Evolutionary conservation across 2,797 vertebrate genomes (phyloP), one percentile per base, ranked within the genome.

Genomic region (Rhyacichthys aspro): DNA sequence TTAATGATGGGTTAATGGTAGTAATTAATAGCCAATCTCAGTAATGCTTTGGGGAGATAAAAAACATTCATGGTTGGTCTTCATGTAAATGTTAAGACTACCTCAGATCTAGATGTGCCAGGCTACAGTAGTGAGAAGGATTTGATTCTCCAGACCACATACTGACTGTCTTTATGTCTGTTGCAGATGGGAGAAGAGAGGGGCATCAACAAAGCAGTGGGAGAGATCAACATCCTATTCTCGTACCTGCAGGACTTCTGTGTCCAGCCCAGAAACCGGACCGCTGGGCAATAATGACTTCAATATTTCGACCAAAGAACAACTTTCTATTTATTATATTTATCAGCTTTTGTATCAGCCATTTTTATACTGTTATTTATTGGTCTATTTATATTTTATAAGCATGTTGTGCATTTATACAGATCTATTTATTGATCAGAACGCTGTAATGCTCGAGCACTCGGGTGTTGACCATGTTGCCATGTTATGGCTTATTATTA

Each of bases 201-300:
- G 1, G 82, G 82, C 0, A 37, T 86, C 0, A 78, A 18, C 61
- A 90, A 90, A 32, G 89, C 89, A 0, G 11, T 87, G 11, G 72
- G 86, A 16, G 89, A 90, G 63, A 63, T 86, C 38, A 72, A 86
- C 70, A 89, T 90, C 72, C 68, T 90, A 1, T 90, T 82, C 59
- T 55, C 64, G 0, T 81, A 79, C 66, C 80, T 90, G 62, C 72
- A 82, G 33, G 85, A 87, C n/a, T 85, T 43, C 76, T 90, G 88
- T 55, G 1, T 82, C 19, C 14, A 63, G 15, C 5, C 52, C 0
- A 43, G 4, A 0, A 75, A 64, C 50, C 1, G 19, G 48, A 55
- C 32, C 0, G 4, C 28, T 19, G 2, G 16, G 6, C 36, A 5
- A 12, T 42, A 32, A 69, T 0, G 9, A 37, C 18, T 14, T 33